phyloP scores from a whole-genome alignment of 1,140 invertebrate species.

The Oryctes rhinoceros region DNA sequence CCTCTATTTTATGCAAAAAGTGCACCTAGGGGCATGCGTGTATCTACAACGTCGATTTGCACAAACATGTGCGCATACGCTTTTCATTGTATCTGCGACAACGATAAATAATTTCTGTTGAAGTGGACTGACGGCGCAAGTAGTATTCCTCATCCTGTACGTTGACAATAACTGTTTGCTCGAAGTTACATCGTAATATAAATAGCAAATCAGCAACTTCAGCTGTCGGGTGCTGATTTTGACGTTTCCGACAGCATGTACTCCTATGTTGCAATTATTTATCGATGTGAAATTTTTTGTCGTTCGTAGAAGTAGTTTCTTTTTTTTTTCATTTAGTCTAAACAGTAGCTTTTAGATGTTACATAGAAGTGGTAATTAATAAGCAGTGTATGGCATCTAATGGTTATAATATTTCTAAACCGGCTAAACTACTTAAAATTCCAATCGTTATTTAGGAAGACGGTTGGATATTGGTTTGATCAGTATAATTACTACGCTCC shows the following conservation, averaged over 20 bases:
- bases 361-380: background rate
- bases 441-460: background rate
- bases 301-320: background rate
- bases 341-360: background rate
- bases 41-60: background rate
- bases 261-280: background rate
- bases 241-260: conserved; percentile 14
- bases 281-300: background rate
- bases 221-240: background rate
- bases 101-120: conserved; percentile 5
- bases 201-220: conserved; percentile 12
- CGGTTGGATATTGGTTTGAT: background rate
- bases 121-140: background rate
- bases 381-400: background rate
- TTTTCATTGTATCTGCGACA: background rate
- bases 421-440: conserved; percentile 18
- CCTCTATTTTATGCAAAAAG: background rate
- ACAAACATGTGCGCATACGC: background rate
- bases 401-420: background rate
- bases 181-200: background rate
- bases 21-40: too few relatives aligned
- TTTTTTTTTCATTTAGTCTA: background rate
- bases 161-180: conserved; percentile 13
- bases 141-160: background rate
- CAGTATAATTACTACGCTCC: background rate